phyloP scores from a whole-genome alignment of 2,113 vertebrate genomes.

The Sterrhoptilus dennistouni region DNA sequence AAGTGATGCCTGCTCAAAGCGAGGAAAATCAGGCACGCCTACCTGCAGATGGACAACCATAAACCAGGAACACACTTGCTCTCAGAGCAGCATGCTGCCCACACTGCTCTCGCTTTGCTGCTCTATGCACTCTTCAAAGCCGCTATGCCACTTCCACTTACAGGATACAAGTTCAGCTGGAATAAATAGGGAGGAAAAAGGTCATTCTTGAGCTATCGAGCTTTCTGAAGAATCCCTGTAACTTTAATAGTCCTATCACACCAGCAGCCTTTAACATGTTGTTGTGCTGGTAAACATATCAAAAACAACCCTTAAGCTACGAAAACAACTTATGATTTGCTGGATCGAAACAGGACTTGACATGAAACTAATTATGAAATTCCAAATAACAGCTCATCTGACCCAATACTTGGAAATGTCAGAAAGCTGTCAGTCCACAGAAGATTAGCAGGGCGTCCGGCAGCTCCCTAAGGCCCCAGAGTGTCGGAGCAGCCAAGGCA shows the following conservation, averaged over 20 bases:
- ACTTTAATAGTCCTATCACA: not conserved
- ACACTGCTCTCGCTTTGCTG: not conserved
- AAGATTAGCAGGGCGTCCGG: not conserved
- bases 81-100: not conserved
- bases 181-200: fast-evolving
- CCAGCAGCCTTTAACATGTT: not conserved
- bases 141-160: fast-evolving
- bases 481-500: too few relatives aligned
- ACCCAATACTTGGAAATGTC: not conserved
- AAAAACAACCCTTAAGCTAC: not conserved
- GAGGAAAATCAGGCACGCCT: not conserved
- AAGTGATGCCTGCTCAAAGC: not conserved
- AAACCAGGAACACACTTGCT: not conserved
- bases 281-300: fast-evolving
- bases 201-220: fast-evolving
- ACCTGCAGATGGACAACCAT: not conserved
- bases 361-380: not conserved
- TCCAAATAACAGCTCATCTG: not conserved
- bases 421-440: not conserved
- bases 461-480: fast-evolving
- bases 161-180: not conserved
- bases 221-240: not conserved
- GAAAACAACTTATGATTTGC: not conserved
- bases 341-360: not conserved
- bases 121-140: not conserved